These are phyloP conservation scores for Cephus runcator DNA, from an alignment of 2,888 invertebrate genomes.

Conservation along the genomic window DNA sequence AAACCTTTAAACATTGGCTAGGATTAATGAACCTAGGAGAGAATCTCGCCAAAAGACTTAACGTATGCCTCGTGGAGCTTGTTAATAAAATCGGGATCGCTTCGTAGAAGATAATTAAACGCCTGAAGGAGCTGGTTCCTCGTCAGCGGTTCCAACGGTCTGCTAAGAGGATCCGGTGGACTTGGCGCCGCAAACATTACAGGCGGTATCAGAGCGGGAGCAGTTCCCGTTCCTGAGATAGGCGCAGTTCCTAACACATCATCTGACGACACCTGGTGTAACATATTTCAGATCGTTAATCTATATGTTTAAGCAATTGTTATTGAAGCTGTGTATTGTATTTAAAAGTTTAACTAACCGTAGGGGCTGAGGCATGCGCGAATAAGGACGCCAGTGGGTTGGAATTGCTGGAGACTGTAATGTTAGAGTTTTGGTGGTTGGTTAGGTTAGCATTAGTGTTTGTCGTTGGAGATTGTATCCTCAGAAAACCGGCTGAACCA, in stretches of 20 bases:
- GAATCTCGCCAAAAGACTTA: constrained; percentile 80
- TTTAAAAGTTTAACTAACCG: constrained; percentile 25
- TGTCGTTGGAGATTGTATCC: constrained; percentile 60
- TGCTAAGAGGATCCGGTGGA: constrained; percentile 48
- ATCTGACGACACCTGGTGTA: constrained; percentile 29
- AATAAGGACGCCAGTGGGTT: constrained; percentile 54
- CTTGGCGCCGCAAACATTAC: constrained; percentile 77
- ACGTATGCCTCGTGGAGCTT: constrained; percentile 94
- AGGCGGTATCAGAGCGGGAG: constrained; percentile 84
- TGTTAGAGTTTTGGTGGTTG: constrained; percentile 40
- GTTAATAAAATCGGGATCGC: constrained; percentile 88
- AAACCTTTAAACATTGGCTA: neutral
- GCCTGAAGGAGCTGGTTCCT: constrained; percentile 91
- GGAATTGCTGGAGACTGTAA: constrained; percentile 35
- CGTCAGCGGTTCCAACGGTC: constrained; percentile 79
- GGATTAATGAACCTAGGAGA: constrained; percentile 57
- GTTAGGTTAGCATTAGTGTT: constrained; percentile 27
- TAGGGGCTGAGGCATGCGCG: constrained; percentile 35
- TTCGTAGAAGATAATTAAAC: constrained; percentile 85
- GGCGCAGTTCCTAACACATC: constrained; percentile 40
- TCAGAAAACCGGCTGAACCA: constrained; percentile 51
- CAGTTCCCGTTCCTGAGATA: constrained; percentile 41
- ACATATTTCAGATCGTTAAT: neutral
- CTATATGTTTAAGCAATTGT: neutral
- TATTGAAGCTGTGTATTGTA: neutral